Base-by-base conservation (phyloP, 2,113 vertebrate species). In the Malurus melanocephalus region DNA sequence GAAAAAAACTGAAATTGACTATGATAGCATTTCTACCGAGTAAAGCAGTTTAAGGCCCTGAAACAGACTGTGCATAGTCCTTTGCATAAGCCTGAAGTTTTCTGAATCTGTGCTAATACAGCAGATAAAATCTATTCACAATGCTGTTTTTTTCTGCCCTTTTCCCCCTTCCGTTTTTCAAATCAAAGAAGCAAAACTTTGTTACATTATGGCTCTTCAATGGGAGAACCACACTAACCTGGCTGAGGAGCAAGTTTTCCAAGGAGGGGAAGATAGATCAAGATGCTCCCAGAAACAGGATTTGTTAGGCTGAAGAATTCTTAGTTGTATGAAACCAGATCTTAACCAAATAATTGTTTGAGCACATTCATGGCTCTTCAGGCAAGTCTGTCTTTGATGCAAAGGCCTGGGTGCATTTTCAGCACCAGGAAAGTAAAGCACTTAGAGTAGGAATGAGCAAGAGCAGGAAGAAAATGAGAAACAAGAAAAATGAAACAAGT, bases 31-130 rank as follows among this genome's bases (percentile, higher is more conserved):
- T 94, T 64, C 32, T 40, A 40, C 38, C 38, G 11, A 87, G 13
- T 77, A 71, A 77, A 16, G 23, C 6, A 52, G 45, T 35, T 83
- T 89, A 64, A 60, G 76, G 61, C 56, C 26, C 73, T 67, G 52
- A 71, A 55, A 71, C 1, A 66, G 53, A 87, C 51, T 60, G 30
- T 0, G 0, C 22, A 5, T 0, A 42, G 32, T 10, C 18, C 18
- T 28, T 46, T 67, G 38, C 43, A 42, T 23, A 78, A 56, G 13
- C 11, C 62, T 46, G 7, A 64, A 40, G 49, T 68, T 52, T 56
- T 40, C 76, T 60, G 65, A 45, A 88, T 42, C n/a, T 45, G 3
- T 49, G 30, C 33, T 33, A 78, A 93, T 19, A 45, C 7, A 86
- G 49, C 57, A 75, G 26, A 53, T 42, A 84, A 90, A 78, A 83